These are phyloP conservation scores for Mesorhabditis belari DNA, from an alignment of 2,888 invertebrate species.

Conservation along the genomic window DNA sequence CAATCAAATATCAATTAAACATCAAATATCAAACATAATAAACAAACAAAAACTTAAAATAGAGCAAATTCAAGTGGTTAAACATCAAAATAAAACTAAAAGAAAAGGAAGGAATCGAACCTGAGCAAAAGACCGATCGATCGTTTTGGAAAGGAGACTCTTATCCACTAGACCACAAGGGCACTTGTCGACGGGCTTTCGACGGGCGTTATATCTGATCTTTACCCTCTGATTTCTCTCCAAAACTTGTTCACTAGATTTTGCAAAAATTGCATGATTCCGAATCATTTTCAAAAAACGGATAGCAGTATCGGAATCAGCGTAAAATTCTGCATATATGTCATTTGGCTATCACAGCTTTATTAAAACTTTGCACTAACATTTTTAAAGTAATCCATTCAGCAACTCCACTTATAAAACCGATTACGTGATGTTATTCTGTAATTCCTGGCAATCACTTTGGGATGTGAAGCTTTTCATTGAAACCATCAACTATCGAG, in stretches of 20 bases:
- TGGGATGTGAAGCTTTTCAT: constrained; percentile 82
- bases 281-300: not conserved
- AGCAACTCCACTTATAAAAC: constrained; percentile 9
- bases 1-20: not conserved
- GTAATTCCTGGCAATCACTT: constrained; percentile 63
- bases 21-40: not conserved
- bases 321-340: not conserved
- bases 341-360: not conserved
- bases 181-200: too few relatives aligned
- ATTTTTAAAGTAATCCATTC: too few relatives aligned
- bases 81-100: not conserved
- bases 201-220: too few relatives aligned
- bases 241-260: too few relatives aligned
- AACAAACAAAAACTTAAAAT: not conserved
- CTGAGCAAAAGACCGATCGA: too few relatives aligned
- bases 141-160: too few relatives aligned
- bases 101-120: too few relatives aligned
- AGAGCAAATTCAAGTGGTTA: not conserved
- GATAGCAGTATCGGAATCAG: not conserved
- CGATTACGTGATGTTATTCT: constrained; percentile 68
- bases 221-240: too few relatives aligned
- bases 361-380: not conserved
- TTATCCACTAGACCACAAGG: too few relatives aligned
- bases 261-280: too few relatives aligned
- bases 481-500: constrained; percentile 62